A percentile compares a stretch with the other conserved stretches of the same genome.
phyloP scores from a whole-genome alignment of 2,888 invertebrate species.

The Lomographa bimaculata region DNA sequence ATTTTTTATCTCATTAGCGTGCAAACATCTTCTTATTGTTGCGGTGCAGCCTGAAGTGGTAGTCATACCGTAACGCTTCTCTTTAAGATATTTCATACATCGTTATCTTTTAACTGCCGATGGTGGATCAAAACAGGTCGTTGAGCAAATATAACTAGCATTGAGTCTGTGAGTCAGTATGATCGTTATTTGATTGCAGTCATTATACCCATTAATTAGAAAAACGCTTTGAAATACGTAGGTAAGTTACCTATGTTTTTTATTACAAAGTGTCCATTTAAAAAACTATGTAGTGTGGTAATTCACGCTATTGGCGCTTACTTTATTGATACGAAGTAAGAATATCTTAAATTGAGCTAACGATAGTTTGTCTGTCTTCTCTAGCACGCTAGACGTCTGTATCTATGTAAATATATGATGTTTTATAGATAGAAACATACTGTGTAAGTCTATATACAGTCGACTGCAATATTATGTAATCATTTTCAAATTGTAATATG shows the following conservation, averaged over 20 bases:
- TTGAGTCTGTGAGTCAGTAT: conserved; percentile 4
- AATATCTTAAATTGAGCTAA: too few species aligned
- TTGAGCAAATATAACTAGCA: conserved; percentile 15
- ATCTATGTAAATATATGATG: too few species aligned
- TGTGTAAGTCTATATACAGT: too few species aligned
- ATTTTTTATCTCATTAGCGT: conserved; percentile 58
- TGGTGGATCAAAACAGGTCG: conserved; percentile 15
- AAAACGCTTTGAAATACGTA: conserved; percentile 9
- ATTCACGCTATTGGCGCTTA: not conserved
- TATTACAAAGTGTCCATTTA: too few species aligned
- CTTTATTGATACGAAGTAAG: too few species aligned
- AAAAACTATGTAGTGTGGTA: not conserved
- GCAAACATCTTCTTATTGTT: conserved; percentile 53
- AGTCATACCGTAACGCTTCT: conserved; percentile 48
- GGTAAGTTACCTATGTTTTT: not conserved
- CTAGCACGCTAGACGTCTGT: too few species aligned
- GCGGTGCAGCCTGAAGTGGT: conserved; percentile 32
- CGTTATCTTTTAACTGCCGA: conserved; percentile 34
- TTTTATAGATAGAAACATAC: too few species aligned
- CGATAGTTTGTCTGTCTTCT: too few species aligned
- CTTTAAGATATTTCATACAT: conserved; percentile 47
- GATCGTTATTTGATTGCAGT: conserved; percentile 8
- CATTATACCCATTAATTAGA: conserved; percentile 5
- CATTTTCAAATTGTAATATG: too few species aligned
- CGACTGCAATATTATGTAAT: too few species aligned